Evolutionary conservation across 2,888 invertebrate species (phyloP).

Genomic region (Deilephila elpenor): DNA sequence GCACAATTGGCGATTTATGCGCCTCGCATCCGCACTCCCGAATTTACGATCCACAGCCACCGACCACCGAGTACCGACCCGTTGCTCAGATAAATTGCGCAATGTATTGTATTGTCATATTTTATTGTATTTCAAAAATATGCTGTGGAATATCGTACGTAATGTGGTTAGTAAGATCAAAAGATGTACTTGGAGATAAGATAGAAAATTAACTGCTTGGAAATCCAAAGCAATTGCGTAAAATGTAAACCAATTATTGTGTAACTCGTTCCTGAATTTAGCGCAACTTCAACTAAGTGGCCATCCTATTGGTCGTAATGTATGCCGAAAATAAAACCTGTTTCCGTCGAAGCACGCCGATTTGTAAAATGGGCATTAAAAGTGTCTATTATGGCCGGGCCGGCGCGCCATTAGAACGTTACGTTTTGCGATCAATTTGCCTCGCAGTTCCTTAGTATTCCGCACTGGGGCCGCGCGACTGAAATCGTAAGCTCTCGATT

Average conservation of each 20-base stretch:
- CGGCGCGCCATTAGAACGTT: conserved; percentile 56
- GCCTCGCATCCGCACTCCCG: conserved; percentile 53
- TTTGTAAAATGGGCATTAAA: conserved; percentile 33
- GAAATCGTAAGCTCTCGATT: conserved; percentile 77
- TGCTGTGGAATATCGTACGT: not conserved
- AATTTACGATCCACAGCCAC: conserved; percentile 57
- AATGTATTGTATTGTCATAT: conserved; percentile 29
- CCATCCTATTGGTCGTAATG: not conserved
- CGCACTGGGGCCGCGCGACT: conserved; percentile 55
- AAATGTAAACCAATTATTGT: too few species aligned
- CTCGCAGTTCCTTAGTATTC: conserved; percentile 67
- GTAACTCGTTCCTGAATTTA: not conserved
- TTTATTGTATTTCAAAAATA: not conserved
- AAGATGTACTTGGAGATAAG: too few species aligned
- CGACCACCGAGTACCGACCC: conserved; percentile 38
- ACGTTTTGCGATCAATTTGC: conserved; percentile 68
- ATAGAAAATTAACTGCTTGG: too few species aligned
- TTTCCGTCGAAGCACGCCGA: not conserved
- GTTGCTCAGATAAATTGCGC: conserved; percentile 53
- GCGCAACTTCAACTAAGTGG: not conserved
- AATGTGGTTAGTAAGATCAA: not conserved
- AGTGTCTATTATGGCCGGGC: conserved; percentile 51
- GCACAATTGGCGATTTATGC: conserved; percentile 74
- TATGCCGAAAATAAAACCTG: not conserved
- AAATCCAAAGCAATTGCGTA: too few species aligned